Base-by-base conservation (phyloP, 2,797 vertebrate species). In the Spinus pinus region DNA sequence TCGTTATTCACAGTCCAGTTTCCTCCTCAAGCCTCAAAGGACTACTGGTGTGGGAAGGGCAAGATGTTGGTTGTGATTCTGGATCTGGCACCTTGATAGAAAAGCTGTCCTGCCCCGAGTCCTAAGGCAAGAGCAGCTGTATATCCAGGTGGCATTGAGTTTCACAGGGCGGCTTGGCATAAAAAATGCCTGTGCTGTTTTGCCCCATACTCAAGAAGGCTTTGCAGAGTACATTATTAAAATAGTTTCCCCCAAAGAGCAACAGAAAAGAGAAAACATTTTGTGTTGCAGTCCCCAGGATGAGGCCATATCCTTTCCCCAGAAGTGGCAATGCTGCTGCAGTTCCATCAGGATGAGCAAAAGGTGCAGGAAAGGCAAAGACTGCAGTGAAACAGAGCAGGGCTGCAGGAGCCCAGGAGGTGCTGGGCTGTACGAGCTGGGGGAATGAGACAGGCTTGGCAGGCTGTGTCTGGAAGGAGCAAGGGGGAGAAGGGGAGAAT, bases 311-410 rank as follows among this genome's bases (percentile, higher is more conserved):
- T 50, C n/a, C 13, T 56, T 25, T 58, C 53, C 44, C 6, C 10
- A 41, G 46, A 31, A 33, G 62, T 12, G 37, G 18, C 33, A 64
- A 2, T 31, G 57, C 53, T 33, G 27, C 57, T 70, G 46, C 37
- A 35, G 4, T 23, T 17, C 33, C 46, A 33, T 0, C 4, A 3
- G n/a, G 2, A 28, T 19, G 10, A 60, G 35, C 24, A 12, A 10
- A 39, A 70, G 61, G 42, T 70, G 19, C 17, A 30, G 31, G 17
- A 9, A 57, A 81, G 33, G 35, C 35, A 64, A 51, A 81, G 22
- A n/a, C 0, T 53, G 74, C 17, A 73, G 47, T 5, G 57, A 13
- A 60, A 25, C 15, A 61, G 39, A 20, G 47, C 44, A 50, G 51
- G 42, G 19, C 58, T 78, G 16, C 51, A 66, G 39, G n/a, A 50